Evolutionary conservation across 92 coral and sea anemone genomes (phyloP).

Genomic region (Epizoanthus ramosus): DNA sequence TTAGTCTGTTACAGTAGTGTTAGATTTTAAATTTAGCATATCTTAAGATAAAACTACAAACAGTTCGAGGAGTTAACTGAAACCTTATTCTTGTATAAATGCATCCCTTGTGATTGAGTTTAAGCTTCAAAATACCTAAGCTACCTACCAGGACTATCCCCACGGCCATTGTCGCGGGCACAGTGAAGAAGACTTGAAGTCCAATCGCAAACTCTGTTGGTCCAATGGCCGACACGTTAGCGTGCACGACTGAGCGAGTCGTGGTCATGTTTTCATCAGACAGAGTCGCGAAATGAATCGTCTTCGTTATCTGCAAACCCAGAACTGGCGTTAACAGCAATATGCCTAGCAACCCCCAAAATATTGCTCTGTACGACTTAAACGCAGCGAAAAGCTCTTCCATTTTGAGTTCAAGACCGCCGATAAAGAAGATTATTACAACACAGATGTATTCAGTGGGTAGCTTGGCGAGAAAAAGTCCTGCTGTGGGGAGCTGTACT

Average conservation of each 20-base stretch:
- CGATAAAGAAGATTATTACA: constrained; percentile 52
- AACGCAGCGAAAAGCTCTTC: constrained; percentile 65
- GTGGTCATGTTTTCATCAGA: constrained; percentile 71
- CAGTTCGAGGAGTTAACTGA: no score
- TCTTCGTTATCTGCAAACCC: constrained; percentile 87
- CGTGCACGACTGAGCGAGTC: constrained; percentile 74
- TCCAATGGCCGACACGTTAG: constrained; percentile 89
- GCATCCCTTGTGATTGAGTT: no score
- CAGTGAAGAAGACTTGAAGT: constrained; percentile 78
- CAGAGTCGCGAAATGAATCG: constrained; percentile 87
- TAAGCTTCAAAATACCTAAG: neutral
- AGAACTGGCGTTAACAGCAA: constrained; percentile 71
- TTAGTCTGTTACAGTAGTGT: no score
- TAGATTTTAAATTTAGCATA: no score
- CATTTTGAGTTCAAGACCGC: constrained; percentile 81
- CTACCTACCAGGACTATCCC: constrained; percentile 85
- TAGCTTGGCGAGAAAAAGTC: constrained; percentile 50
- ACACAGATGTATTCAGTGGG: constrained; percentile 54
- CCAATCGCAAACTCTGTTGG: constrained; percentile 96
- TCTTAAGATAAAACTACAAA: no score
- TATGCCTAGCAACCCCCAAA: constrained; percentile 78
- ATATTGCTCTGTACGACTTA: constrained; percentile 72
- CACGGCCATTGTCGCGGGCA: constrained; percentile 83
- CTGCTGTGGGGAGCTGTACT: constrained; percentile 59
- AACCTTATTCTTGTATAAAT: no score